Conservation (phyloP, 2,888 invertebrate species). For the Phymatocera aterrima region DNA sequence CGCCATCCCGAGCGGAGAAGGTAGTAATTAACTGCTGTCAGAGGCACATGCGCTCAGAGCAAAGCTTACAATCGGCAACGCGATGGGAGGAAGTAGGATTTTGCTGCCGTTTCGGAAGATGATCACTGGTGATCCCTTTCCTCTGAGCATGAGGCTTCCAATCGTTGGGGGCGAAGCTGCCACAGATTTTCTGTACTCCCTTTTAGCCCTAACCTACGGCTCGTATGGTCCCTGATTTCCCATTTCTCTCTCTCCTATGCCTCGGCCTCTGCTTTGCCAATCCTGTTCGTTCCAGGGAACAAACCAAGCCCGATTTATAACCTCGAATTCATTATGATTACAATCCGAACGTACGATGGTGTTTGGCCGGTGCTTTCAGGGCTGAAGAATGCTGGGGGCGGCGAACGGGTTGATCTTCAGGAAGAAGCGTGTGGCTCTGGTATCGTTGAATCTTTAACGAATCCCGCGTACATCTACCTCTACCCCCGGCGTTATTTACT, state of each 20-base stretch:
- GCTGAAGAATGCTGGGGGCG: slow-evolving; percentile 20
- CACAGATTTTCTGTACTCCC: slow-evolving; percentile 27
- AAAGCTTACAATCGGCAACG: not conserved
- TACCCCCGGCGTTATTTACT: slow-evolving; percentile 22
- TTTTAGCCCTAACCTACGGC: slow-evolving; percentile 6
- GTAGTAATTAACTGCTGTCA: slow-evolving; percentile 66
- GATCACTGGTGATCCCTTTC: slow-evolving; percentile 5
- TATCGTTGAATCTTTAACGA: slow-evolving; percentile 44
- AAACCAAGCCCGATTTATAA: slow-evolving; percentile 38
- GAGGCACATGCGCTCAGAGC: slow-evolving; percentile 55
- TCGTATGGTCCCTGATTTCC: not conserved
- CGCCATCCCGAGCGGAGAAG: slow-evolving; percentile 52
- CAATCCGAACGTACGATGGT: no score
- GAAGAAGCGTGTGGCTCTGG: slow-evolving; percentile 16
- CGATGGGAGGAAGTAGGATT: not conserved
- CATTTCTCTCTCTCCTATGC: not conserved
- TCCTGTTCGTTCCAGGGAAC: not conserved
- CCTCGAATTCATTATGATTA: slow-evolving; percentile 47
- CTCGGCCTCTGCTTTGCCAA: not conserved
- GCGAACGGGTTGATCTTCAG: slow-evolving; percentile 18
- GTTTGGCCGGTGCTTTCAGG: not conserved
- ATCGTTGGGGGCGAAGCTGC: not conserved
- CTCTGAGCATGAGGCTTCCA: not conserved
- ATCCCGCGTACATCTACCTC: slow-evolving; percentile 8
- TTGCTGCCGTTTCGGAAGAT: slow-evolving; percentile 16